Evolutionary conservation across 2,888 invertebrate species (phyloP).

Genomic region (Dione juno): DNA sequence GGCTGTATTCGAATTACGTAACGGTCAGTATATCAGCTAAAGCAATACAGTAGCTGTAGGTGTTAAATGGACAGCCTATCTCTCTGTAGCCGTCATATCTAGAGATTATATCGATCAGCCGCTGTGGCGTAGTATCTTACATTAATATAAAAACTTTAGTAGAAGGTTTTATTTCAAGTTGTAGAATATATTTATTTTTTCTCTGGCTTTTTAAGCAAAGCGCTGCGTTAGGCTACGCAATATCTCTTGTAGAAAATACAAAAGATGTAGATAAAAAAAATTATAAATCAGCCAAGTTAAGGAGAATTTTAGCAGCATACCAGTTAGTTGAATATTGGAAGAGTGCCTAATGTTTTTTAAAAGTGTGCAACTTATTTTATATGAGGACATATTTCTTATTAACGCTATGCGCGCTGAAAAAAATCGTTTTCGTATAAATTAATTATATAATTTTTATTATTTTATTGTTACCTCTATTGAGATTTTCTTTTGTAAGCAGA

Average conservation of each 20-base stretch:
- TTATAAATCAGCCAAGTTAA: background rate
- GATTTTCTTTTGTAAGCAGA: too few species aligned
- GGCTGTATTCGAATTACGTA: conserved; percentile 28
- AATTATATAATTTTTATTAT: background rate
- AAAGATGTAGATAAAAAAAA: background rate
- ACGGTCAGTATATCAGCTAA: conserved; percentile 43
- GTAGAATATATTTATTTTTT: too few species aligned
- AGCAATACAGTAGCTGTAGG: conserved; percentile 68
- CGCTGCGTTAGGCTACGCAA: too few species aligned
- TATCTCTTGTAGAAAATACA: background rate
- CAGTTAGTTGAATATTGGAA: conserved; percentile 29
- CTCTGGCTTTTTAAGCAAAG: too few species aligned
- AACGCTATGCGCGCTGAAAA: background rate
- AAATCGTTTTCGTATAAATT: background rate
- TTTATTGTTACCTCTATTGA: too few species aligned
- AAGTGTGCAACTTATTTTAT: conserved; percentile 22
- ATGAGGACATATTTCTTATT: conserved; percentile 12
- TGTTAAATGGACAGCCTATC: conserved; percentile 63
- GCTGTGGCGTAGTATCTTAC: conserved; percentile 18
- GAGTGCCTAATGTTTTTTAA: conserved; percentile 35
- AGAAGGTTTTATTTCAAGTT: too few species aligned
- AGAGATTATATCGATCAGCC: conserved; percentile 42
- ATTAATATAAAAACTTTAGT: too few species aligned
- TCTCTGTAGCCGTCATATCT: conserved; percentile 44
- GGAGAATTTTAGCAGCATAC: background rate